Conservation (phyloP, 2,797 vertebrate species). For the Gallinago stenura region DNA sequence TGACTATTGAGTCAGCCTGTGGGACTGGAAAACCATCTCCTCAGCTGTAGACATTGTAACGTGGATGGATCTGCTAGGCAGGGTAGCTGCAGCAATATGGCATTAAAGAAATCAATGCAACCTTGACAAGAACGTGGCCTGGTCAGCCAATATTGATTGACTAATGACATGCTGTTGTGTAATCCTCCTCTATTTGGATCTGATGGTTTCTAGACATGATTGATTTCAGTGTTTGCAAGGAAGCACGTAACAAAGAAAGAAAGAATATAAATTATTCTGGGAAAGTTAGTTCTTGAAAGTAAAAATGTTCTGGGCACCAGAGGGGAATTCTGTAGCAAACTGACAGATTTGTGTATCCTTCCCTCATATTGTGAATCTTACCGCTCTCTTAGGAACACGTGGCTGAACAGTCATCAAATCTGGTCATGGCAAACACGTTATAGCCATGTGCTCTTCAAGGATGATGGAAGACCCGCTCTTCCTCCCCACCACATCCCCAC, state of each 20-base stretch:
- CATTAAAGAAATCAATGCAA: slow-evolving; percentile 9
- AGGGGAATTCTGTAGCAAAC: not conserved
- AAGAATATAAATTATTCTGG: not conserved
- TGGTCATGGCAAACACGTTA: not conserved
- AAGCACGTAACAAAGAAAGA: not conserved
- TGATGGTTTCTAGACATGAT: not conserved
- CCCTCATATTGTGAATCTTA: not conserved
- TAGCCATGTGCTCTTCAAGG: not conserved
- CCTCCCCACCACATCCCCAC: not conserved
- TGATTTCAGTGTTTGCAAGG: not conserved
- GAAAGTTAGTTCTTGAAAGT: not conserved
- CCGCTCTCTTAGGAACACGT: not conserved
- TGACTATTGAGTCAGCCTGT: not conserved
- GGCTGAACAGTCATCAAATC: not conserved
- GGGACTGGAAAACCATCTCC: not conserved
- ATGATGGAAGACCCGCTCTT: not conserved
- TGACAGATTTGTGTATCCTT: not conserved
- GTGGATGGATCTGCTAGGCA: not conserved
- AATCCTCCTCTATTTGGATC: not conserved
- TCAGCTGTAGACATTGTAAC: not conserved
- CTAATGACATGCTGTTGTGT: not conserved
- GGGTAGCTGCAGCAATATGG: not conserved
- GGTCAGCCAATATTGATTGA: not conserved
- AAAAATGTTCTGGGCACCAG: not conserved
- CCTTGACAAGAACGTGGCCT: not conserved